A percentile compares a stretch with the other conserved stretches of the same genome.
These are phyloP conservation scores for Petrolisthes cinctipes DNA, from an alignment of 2,888 invertebrate genomes.

Conservation along the genomic window DNA sequence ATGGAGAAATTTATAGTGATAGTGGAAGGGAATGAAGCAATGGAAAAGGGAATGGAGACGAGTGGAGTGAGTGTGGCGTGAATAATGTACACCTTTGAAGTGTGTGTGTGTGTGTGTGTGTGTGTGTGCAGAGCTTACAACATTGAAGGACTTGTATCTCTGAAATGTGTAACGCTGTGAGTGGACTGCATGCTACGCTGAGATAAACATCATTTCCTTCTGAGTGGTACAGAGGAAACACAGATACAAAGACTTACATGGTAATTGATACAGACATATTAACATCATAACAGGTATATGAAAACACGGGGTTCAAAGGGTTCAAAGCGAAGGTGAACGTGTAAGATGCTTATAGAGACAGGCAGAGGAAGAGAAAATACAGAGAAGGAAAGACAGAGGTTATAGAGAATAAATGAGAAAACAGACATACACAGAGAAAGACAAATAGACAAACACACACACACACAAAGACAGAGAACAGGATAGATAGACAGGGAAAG, in stretches of 20 bases:
- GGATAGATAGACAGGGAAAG: background rate
- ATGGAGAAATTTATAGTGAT: too few species aligned
- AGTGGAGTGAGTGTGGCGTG: too few species aligned
- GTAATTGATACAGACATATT: background rate
- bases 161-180: too few species aligned
- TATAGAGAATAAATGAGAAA: background rate
- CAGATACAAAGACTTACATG: background rate
- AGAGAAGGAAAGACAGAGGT: background rate
- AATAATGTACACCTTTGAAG: too few species aligned
- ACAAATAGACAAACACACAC: background rate
- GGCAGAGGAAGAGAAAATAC: background rate
- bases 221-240: background rate
- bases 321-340: background rate
- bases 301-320: background rate
- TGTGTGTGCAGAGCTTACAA: background rate
- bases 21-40: too few species aligned
- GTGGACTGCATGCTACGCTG: too few species aligned
- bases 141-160: too few species aligned
- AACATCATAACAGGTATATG: background rate
- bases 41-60: too few species aligned
- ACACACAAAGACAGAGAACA: background rate
- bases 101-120: background rate
- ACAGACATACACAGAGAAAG: background rate
- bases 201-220: too few species aligned
- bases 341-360: background rate